Percentiles rank a stretch among this genome's conserved stretches.
Evolutionary conservation across 2,113 vertebrate genomes (phyloP).

Genomic region (Candoia aspera): DNA sequence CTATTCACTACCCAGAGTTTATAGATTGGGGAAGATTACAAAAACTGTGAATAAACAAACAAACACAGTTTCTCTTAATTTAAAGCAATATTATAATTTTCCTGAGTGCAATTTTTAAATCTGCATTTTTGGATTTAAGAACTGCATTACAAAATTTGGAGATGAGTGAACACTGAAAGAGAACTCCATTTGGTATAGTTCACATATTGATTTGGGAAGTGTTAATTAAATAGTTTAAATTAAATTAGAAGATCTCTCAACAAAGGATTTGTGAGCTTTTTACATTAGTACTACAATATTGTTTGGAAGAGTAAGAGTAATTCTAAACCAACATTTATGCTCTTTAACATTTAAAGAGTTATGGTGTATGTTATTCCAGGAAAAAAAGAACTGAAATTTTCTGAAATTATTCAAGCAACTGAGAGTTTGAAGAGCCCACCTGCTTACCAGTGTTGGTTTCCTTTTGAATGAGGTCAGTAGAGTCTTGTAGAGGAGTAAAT

Average conservation of each 20-base stretch:
- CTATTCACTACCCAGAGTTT: neutral
- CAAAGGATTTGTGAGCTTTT: neutral
- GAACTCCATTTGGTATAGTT: neutral
- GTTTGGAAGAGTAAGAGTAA: neutral
- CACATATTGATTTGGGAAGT: neutral
- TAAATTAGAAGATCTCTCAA: neutral
- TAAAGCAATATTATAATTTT: neutral
- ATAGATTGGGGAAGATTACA: neutral
- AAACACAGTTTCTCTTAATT: neutral
- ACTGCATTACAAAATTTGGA: neutral
- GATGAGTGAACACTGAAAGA: neutral
- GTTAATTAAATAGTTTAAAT: neutral
- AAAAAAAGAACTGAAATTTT: neutral
- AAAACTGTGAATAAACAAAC: neutral
- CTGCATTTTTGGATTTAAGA: neutral
- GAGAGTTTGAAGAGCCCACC: neutral
- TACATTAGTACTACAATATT: neutral
- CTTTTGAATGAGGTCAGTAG: neutral
- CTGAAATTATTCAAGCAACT: neutral
- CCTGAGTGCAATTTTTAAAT: neutral
- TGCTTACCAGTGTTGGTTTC: neutral
- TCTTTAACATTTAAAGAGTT: neutral
- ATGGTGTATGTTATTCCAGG: neutral
- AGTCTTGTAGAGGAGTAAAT: neutral
- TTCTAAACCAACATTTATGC: neutral